Evolutionary conservation across 2,888 invertebrate species (phyloP).

Genomic region (Prosapia bicincta): DNA sequence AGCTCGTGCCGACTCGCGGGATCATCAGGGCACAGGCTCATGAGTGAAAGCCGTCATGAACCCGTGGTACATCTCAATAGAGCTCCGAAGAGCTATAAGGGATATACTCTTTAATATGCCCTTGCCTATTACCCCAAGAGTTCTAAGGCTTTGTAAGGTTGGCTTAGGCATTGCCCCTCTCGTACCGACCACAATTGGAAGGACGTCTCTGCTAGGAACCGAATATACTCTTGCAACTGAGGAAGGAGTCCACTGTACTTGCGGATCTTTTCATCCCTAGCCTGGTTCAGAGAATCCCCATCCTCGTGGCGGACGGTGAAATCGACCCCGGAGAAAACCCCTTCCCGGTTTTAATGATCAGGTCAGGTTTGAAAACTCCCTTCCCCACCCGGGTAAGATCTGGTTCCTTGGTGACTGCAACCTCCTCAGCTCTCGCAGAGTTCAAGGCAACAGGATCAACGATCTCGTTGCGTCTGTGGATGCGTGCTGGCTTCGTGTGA

Average conservation of each 20-base stretch:
- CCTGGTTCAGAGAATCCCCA: slow-evolving; percentile 29
- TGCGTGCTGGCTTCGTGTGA: too few species aligned
- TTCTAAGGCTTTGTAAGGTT: slow-evolving; percentile 41
- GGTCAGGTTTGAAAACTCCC: slow-evolving; percentile 41
- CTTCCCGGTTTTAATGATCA: slow-evolving; percentile 38
- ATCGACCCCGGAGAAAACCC: slow-evolving; percentile 41
- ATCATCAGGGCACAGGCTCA: not conserved
- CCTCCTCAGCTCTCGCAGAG: not conserved
- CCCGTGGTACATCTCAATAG: too few species aligned
- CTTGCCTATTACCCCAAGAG: too few species aligned
- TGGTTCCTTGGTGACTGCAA: slow-evolving; percentile 13
- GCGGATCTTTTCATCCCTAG: too few species aligned
- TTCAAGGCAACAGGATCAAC: too few species aligned
- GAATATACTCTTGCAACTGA: slow-evolving; percentile 27
- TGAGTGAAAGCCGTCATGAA: slow-evolving; percentile 32
- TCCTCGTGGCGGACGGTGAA: slow-evolving; percentile 39
- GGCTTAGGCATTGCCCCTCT: slow-evolving; percentile 42
- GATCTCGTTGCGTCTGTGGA: too few species aligned
- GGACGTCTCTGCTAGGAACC: slow-evolving; percentile 26
- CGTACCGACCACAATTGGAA: too few species aligned
- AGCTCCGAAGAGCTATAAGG: too few species aligned
- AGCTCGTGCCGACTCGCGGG: too few species aligned
- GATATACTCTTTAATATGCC: too few species aligned
- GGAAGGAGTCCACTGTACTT: too few species aligned
- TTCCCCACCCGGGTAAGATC: slow-evolving; percentile 12